Base-by-base conservation (phyloP, 92 coral and sea anemone genomes). In the Porites cylindrica region DNA sequence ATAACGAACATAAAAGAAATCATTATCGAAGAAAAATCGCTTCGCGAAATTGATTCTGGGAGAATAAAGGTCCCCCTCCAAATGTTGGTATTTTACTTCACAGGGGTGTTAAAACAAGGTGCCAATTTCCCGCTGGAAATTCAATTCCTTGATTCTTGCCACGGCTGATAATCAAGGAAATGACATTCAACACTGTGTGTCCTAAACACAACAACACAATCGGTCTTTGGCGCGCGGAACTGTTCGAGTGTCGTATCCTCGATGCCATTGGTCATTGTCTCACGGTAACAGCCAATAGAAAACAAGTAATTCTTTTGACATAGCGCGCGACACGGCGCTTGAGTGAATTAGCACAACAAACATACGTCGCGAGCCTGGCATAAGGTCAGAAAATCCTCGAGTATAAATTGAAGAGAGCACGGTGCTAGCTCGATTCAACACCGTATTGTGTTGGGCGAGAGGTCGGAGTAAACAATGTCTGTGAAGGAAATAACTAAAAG, bases 401-500 rank as follows among this genome's bases (percentile, higher is more conserved):
- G 89, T 85, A 85, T 85, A 78, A 85, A 85, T 78, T 85, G 89
- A 85, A 85, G 78, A 76, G 76, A 68, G 87, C 83, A 23, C 77
- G 75, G 82, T 50, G 76, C 75, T 70, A 82, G 86, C 78, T 56
- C 66, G 86, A 82, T 50, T 82, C 76, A 82, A 56, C 54, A 51
- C 38, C 54, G 83, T n/a, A 56, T 76, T 85, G 77, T 85, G 52
- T 66, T 32, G 84, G 71, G 89, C 77, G 83, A 58, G 82, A 69
- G 66, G 53, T 63, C 76, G 71, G 70, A 43, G 23, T 80, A 32
- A 78, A 85, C 81, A 67, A 93, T 90, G 92, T 85, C 96, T 72
- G 89, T 93, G 47, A 93, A 93, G 82, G 98, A 95, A 20, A 90
- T 95, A 32, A 87, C 93, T 19, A 95, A 95, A 56, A 91, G 93